Percentiles rank a stretch among this genome's conserved stretches.
Conservation (phyloP, 1,140 invertebrate species). For the Drosophila equinoxialis region DNA sequence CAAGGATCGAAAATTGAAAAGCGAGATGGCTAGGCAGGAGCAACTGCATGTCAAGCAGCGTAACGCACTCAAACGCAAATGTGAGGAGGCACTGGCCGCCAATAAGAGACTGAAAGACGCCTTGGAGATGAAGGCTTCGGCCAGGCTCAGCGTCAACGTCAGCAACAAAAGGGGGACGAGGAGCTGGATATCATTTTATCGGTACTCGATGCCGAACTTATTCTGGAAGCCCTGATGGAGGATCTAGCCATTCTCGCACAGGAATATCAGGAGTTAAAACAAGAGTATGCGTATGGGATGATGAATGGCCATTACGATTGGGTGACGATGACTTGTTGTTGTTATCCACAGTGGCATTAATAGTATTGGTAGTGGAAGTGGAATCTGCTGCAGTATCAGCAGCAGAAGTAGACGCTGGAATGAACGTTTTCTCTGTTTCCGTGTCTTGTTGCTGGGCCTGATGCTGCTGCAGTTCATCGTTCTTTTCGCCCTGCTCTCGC, state of each 20-base stretch:
- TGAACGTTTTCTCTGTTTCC: neutral
- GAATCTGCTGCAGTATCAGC: too few relatives aligned
- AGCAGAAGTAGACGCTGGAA: neutral
- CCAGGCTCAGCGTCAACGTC: slow-evolving; percentile 83
- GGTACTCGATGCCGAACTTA: slow-evolving; percentile 89
- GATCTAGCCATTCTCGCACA: slow-evolving; percentile 86
- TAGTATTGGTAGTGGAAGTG: too few relatives aligned
- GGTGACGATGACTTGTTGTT: slow-evolving; percentile 1
- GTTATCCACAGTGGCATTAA: neutral
- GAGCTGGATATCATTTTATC: slow-evolving; percentile 91
- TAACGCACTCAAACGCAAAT: slow-evolving; percentile 92
- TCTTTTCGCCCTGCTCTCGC: slow-evolving; percentile 35
- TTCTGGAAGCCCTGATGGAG: slow-evolving; percentile 89
- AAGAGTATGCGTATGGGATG: slow-evolving; percentile 18
- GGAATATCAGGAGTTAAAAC: slow-evolving; percentile 82
- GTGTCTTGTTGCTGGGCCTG: neutral
- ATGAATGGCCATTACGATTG: slow-evolving; percentile 25
- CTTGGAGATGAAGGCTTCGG: slow-evolving; percentile 85
- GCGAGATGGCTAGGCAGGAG: slow-evolving; percentile 91
- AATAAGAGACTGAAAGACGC: slow-evolving; percentile 89
- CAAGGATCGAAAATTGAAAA: slow-evolving; percentile 91
- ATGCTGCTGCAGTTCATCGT: neutral
- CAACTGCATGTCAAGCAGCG: slow-evolving; percentile 90
- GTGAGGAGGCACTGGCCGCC: slow-evolving; percentile 91
- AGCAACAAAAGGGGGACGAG: slow-evolving; percentile 84